Evolutionary conservation across 2,113 vertebrate species (phyloP), one percentile per base, ranked within the genome.

Genomic region (Balaeniceps rex): DNA sequence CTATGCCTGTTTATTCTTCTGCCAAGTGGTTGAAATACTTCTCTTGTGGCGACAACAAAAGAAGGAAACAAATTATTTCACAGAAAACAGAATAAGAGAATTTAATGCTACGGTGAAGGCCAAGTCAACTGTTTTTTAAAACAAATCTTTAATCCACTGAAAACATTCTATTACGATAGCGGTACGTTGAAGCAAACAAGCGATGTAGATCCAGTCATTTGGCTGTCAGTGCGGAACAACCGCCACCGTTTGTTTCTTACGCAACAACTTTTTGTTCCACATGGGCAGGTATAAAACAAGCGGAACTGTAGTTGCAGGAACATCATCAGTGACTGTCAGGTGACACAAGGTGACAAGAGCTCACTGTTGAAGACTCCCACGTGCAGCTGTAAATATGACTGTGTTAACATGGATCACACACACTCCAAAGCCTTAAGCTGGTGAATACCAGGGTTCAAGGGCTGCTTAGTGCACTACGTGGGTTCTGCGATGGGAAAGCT

Each of bases 71-170:
- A 96, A 75, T 82, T 88, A 82, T 89, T 97, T 76, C 81, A 61
- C 44, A 76, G 55, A 51, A 92, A 90, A 36, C n/a, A 79, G 77
- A 93, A 38, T 64, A 68, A 83, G 25, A 82, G 31, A 87, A 69
- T 68, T 88, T 82, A 96, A 87, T 7, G 23, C 80, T 80, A 8
- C 8, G 70, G 54, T 2, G 34, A 94, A 95, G 77, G 77, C 84
- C 90, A 92, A 92, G 88, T 38, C 90, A 79, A 64, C 61, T n/a
- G 77, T 9, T 94, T 94, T 87, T 93, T 38, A 74, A 87, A 89
- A 76, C 57, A 93, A 91, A 84, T 82, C 70, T 91, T 91, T 82
- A 89, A 83, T 71, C 61, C 36, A 21, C 47, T 76, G 40, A n/a
- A 87, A 86, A 13, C 7, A 28, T 71, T 90, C 60, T 17, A 18